phyloP scores from a whole-genome alignment of 2,888 invertebrate species.

The Cactoblastis cactorum region DNA sequence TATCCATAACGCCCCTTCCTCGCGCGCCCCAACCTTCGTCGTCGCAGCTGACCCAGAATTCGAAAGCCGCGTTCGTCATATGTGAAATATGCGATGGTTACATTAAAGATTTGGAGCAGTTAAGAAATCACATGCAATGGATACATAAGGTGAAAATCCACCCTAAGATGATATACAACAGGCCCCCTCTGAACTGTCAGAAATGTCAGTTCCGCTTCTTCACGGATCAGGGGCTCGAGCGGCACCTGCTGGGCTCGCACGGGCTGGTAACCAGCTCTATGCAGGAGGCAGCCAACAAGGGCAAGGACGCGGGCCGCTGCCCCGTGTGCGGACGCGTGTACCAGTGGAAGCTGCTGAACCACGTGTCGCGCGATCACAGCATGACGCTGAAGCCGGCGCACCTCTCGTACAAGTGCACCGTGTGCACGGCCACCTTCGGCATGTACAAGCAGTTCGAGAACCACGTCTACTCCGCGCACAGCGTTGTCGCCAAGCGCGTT shows the following conservation, averaged over 20 bases:
- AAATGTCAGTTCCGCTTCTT: conserved; percentile 98
- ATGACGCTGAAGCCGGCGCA: conserved; percentile 96
- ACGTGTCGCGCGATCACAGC: conserved; percentile 95
- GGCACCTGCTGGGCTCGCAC: conserved; percentile 96
- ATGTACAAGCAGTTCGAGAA: conserved; percentile 98
- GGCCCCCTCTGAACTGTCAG: conserved; percentile 96
- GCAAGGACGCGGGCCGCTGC: conserved; percentile 96
- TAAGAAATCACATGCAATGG: conserved; percentile 98
- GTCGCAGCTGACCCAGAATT: conserved; percentile 55
- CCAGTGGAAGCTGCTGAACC: conserved; percentile 91
- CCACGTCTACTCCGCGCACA: conserved; percentile 96
- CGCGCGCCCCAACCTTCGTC: conserved; percentile 79
- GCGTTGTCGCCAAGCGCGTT: conserved; percentile 92
- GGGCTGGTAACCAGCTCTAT: conserved; percentile 97
- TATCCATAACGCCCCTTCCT: conserved; percentile 94
- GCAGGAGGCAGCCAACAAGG: conserved; percentile 97
- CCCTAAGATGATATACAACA: conserved; percentile 96
- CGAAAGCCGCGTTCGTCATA: conserved; percentile 93
- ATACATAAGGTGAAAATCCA: conserved; percentile 98
- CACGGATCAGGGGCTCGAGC: conserved; percentile 96
- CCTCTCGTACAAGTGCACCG: conserved; percentile 96
- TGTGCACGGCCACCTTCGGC: conserved; percentile 96
- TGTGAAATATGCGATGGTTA: conserved; percentile 99
- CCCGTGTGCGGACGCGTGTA: conserved; percentile 95
- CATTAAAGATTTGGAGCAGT: conserved; percentile 96